Percentiles rank a stretch among this genome's conserved stretches.
Conservation (phyloP, 1,140 invertebrate genomes). For the Condylostylus longicornis region DNA sequence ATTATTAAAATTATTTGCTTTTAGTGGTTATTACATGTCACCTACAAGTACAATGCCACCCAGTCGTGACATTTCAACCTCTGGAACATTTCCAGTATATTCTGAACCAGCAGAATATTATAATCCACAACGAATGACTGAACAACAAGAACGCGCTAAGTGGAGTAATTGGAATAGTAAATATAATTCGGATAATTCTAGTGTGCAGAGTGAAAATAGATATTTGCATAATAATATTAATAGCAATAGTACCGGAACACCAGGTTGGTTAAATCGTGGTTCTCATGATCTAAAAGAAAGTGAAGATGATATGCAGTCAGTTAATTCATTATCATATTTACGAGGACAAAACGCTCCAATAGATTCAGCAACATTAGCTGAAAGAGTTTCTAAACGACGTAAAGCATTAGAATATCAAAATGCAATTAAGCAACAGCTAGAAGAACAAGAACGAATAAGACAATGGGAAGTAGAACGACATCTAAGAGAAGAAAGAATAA, state of each 20-base stretch:
- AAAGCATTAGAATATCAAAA: constrained; percentile 50
- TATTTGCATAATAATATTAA: constrained; percentile 3
- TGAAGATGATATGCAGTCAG: constrained; percentile 28
- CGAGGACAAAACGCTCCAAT: constrained; percentile 50
- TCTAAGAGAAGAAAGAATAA: constrained; percentile 41
- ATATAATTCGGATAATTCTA: constrained; percentile 11
- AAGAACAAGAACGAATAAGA: constrained; percentile 42
- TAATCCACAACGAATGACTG: constrained; percentile 14
- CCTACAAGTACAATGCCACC: constrained; percentile 18
- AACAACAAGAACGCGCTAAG: constrained; percentile 43
- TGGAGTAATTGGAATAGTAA: constrained; percentile 39
- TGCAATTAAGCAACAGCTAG: constrained; percentile 50
- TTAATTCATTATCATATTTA: constrained; percentile 39
- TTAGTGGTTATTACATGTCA: constrained; percentile 8
- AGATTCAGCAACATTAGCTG: constrained; percentile 41
- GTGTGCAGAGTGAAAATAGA: constrained; percentile 6
- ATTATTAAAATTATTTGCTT: constrained; percentile 16
- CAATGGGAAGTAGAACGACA: constrained; percentile 42
- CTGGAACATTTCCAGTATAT: constrained; percentile 26
- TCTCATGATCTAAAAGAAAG: constrained; percentile 26
- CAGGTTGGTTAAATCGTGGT: constrained; percentile 24
- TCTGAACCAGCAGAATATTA: constrained; percentile 20
- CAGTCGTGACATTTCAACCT: constrained; percentile 26
- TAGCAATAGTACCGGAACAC: constrained; percentile 1
- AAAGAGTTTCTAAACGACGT: constrained; percentile 44